These are phyloP conservation scores for Orthosia cruda DNA, from an alignment of 2,888 invertebrate species.

Conservation along the genomic window DNA sequence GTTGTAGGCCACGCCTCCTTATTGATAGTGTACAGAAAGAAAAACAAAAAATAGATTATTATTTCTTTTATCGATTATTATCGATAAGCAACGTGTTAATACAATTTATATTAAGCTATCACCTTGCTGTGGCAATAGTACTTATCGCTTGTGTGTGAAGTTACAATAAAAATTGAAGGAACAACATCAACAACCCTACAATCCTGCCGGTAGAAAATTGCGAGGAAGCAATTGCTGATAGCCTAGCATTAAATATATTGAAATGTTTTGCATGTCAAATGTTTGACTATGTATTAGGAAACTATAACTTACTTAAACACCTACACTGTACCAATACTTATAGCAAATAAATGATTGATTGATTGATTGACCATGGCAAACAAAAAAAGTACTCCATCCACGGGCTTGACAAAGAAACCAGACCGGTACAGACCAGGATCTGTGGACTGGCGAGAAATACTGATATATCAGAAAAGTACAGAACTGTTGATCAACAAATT, in stretches of 20 bases:
- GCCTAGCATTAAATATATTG: no score
- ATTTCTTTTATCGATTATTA: slow-evolving; percentile 45
- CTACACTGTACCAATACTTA: no score
- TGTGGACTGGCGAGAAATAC: neutral
- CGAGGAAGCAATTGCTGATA: slow-evolving; percentile 12
- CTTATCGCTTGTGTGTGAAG: neutral
- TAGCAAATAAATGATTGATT: no score
- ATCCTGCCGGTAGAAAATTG: neutral
- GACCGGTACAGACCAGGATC: neutral
- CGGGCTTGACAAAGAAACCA: no score
- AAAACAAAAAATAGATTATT: slow-evolving; percentile 53
- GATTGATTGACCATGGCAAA: neutral
- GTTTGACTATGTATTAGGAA: no score
- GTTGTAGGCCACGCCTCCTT: neutral
- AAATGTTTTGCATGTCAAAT: no score
- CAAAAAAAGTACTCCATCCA: neutral
- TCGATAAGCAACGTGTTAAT: slow-evolving; percentile 44
- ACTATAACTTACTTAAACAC: no score
- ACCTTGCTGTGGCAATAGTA: neutral
- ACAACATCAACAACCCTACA: neutral
- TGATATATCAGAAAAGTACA: neutral
- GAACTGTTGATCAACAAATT: neutral
- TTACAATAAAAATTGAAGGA: neutral
- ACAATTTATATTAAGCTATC: slow-evolving; percentile 33
- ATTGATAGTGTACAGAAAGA: slow-evolving; percentile 28